Evolutionary conservation across 2,888 invertebrate species (phyloP).

Genomic region (Proisotoma minuta): DNA sequence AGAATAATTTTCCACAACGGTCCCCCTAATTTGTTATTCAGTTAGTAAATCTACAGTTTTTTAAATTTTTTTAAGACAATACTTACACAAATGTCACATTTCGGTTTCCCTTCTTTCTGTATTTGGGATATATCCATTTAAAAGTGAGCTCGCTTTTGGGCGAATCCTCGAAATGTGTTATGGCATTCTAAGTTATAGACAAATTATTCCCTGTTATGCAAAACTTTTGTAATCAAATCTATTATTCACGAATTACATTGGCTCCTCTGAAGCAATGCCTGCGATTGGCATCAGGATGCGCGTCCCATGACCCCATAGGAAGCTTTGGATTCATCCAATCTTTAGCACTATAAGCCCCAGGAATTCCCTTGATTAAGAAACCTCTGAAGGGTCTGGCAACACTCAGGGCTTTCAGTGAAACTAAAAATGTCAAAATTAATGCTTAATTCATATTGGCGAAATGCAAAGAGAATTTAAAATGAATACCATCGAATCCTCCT

Average conservation of each 20-base stretch:
- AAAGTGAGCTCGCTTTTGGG: slow-evolving; percentile 2
- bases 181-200: slow-evolving; percentile 14
- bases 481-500: not conserved
- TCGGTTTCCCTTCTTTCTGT: slow-evolving; percentile 5
- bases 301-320: not conserved
- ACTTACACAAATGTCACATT: slow-evolving; percentile 15
- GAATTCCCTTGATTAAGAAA: slow-evolving; percentile 3
- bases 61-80: not conserved
- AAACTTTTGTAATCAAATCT: not conserved
- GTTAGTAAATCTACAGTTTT: not conserved
- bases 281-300: not conserved
- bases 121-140: slow-evolving; percentile 17
- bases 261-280: slow-evolving; percentile 17
- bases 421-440: not conserved
- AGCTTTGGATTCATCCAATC: not conserved
- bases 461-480: too few species aligned
- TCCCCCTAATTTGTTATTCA: slow-evolving; percentile 8
- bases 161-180: slow-evolving; percentile 20
- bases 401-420: not conserved
- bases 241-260: slow-evolving; percentile 7
- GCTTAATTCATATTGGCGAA: too few species aligned
- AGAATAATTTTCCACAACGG: slow-evolving; percentile 5
- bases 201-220: not conserved
- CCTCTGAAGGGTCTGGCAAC: not conserved
- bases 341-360: not conserved